Evolutionary conservation across 2,113 vertebrate species (phyloP), one percentile per base, ranked within the genome.

Genomic region (Ictalurus furcatus): DNA sequence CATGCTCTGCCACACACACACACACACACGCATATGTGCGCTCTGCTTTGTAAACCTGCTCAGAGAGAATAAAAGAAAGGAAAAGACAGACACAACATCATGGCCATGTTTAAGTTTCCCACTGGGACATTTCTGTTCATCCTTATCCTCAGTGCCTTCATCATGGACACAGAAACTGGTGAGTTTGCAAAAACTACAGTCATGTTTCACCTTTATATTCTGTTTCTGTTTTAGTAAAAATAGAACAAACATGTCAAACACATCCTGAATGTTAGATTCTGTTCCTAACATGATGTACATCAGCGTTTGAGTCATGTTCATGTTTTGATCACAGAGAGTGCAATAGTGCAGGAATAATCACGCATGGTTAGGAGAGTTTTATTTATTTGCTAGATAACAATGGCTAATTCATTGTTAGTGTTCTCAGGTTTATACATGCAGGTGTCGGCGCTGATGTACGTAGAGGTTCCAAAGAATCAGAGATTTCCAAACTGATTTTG

Each of bases 91-190:
- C 16, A 37, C 9, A 37, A 30, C n/a, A 40, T 13, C 52, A 81
- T 88, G 83, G 6, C 1, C 0, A 67, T 23, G n/a, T 11, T 23
- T n/a, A 84, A 58, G 52, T 28, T 65, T 6, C 79, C 3, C 12
- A 30, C 37, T 25, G 28, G 44, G 58, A 84, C 40, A 2, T 37
- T 87, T 71, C 61, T 91, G 13, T 30, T 11, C 14, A 19, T 91
- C 40, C 12, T 91, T n/a, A 28, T 84, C 58, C 56, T 90, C 67
- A 34, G 59, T 4, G n/a, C 11, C 52, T 84, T 89, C 82, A 79
- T 89, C 40, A 21, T 34, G 34, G 59, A 85, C 67, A 86, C 85
- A 30, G 88, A 88, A 11, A 13, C 87, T 30, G 87, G 91, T 91
- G 14, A 87, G 87, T 30, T 19, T 54, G 14, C 7, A 58, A n/a